A percentile compares a stretch with the other conserved stretches of the same genome.
phyloP scores from a whole-genome alignment of 1,140 invertebrate species.

The Penaeus indicus region DNA sequence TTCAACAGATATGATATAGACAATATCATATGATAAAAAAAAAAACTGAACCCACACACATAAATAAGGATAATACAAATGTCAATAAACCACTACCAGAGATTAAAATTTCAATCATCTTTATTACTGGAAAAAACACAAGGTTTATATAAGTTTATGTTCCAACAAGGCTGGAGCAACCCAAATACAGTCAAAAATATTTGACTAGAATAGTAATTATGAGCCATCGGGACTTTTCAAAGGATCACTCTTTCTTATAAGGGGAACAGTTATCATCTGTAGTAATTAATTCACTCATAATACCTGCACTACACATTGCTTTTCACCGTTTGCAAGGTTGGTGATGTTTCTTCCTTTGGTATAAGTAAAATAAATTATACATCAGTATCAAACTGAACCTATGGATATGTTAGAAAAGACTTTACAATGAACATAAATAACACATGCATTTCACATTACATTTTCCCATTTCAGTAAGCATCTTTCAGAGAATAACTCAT shows the following conservation, averaged over 20 bases:
- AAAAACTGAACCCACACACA: neutral
- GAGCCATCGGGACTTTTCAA: slow-evolving; percentile 33
- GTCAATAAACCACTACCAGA: neutral
- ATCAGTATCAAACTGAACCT: too few relatives aligned
- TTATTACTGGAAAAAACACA: slow-evolving; percentile 65
- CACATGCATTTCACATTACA: too few relatives aligned
- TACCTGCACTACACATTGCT: too few relatives aligned
- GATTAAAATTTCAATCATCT: slow-evolving; percentile 55
- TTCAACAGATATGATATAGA: neutral
- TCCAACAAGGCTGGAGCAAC: slow-evolving; percentile 59
- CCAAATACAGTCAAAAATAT: slow-evolving; percentile 45
- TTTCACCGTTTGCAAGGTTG: too few relatives aligned
- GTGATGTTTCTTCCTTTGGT: too few relatives aligned
- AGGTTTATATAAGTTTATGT: slow-evolving; percentile 59
- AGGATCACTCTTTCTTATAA: neutral
- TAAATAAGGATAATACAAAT: slow-evolving; percentile 10
- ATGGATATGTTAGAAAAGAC: too few relatives aligned
- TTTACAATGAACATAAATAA: too few relatives aligned
- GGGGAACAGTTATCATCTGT: too few relatives aligned
- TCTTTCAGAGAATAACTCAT: too few relatives aligned
- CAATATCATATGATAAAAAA: neutral
- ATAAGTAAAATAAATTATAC: too few relatives aligned
- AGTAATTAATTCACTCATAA: too few relatives aligned
- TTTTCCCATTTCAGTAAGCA: too few relatives aligned
- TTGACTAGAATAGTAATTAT: slow-evolving; percentile 37